A percentile compares a stretch with the other conserved stretches of the same genome.
These are phyloP conservation scores for Phataginus tricuspis DNA, from an alignment of 2,797 vertebrate genomes.

Conservation along the genomic window DNA sequence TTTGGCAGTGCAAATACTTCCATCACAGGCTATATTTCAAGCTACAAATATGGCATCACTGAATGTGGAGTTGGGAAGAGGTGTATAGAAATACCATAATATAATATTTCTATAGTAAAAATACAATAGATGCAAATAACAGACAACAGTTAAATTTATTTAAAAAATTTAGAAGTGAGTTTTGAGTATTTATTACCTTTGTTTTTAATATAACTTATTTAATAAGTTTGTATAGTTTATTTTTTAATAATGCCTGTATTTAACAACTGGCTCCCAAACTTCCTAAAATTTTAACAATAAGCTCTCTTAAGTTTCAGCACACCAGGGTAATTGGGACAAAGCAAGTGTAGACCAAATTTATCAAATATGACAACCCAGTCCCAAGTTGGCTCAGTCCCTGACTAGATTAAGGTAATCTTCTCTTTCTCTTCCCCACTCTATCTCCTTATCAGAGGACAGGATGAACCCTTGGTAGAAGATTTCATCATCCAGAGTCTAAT, in stretches of 20 bases:
- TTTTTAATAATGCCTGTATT: slow-evolving; percentile 20
- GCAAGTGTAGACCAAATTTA: not conserved
- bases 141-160: not conserved
- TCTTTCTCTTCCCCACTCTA: not conserved
- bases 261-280: not conserved
- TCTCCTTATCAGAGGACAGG: not conserved
- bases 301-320: not conserved
- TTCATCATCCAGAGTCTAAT: not conserved
- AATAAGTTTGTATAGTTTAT: not conserved
- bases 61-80: not conserved
- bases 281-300: not conserved
- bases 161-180: not conserved
- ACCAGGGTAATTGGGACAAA: not conserved
- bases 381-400: not conserved
- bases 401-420: not conserved
- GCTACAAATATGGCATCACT: not conserved
- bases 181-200: slow-evolving; percentile 30
- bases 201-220: slow-evolving; percentile 11
- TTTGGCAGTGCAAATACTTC: not conserved
- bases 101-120: not conserved
- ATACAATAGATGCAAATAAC: not conserved
- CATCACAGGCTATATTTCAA: not conserved
- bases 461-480: not conserved
- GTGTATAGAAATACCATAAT: not conserved
- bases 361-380: not conserved